phyloP scores from a whole-genome alignment of 2,113 vertebrate species.

The Hyla sarda region DNA sequence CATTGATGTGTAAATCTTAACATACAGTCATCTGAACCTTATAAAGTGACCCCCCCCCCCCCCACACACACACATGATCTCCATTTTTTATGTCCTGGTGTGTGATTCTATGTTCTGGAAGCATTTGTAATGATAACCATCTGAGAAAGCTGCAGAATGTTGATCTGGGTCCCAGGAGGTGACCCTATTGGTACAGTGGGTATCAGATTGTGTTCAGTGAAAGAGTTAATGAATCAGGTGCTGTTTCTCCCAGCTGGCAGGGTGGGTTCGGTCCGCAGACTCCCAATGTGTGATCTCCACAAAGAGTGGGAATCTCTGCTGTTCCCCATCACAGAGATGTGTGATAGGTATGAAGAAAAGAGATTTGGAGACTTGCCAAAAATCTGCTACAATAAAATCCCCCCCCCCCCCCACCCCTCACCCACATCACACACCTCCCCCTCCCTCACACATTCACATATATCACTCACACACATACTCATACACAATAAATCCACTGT shows the following conservation, averaged over 20 bases:
- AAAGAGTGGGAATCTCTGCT: constrained; percentile 54
- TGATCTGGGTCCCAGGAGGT: not conserved
- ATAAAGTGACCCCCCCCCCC: not conserved
- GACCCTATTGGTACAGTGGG: not conserved
- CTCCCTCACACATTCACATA: constrained; percentile 33
- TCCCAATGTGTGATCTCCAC: constrained; percentile 56
- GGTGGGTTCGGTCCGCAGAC: constrained; percentile 45
- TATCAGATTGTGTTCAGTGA: constrained; percentile 10
- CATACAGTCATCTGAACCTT: not conserved
- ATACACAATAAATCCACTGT: not conserved
- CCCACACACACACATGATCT: not conserved
- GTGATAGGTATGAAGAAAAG: constrained; percentile 56
- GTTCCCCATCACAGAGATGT: constrained; percentile 57
- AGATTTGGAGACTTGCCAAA: constrained; percentile 55
- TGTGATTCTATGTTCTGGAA: not conserved
- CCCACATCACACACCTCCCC: not conserved
- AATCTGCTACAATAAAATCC: constrained; percentile 58
- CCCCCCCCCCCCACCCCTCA: constrained; percentile 34
- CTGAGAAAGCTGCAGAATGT: not conserved
- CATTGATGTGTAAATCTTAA: not conserved
- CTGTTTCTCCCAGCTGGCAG: constrained; percentile 48
- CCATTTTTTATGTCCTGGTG: not conserved
- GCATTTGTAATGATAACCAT: not conserved
- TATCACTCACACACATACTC: constrained; percentile 52
- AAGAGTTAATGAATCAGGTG: constrained; percentile 53